Percentiles rank a stretch among this genome's conserved stretches.
Conservation (phyloP, 2,797 vertebrate genomes). For the Acanthurus lineatus region DNA sequence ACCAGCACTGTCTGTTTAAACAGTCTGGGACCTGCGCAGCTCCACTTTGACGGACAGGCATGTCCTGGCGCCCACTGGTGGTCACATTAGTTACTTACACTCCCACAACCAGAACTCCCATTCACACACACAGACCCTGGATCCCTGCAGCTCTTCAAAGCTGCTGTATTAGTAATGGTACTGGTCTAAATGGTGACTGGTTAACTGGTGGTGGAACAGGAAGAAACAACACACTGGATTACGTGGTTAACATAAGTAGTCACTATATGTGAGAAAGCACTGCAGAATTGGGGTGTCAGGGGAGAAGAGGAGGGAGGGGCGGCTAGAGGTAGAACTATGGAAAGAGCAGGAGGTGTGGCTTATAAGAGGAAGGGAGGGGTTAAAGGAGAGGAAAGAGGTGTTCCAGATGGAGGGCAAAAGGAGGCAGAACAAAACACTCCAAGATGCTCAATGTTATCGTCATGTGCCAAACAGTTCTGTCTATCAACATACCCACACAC, state of each 20-base stretch:
- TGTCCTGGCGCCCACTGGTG: slow-evolving; percentile 65
- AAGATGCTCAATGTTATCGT: slow-evolving; percentile 21
- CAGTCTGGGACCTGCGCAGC: background rate
- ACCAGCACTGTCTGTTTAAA: background rate
- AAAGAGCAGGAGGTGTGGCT: slow-evolving; percentile 32
- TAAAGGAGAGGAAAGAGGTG: slow-evolving; percentile 27
- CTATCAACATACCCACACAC: background rate
- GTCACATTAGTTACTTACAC: slow-evolving; percentile 6
- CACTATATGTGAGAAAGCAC: slow-evolving; percentile 21
- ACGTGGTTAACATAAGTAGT: background rate
- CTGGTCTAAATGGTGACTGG: slow-evolving; percentile 20
- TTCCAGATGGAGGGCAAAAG: slow-evolving; percentile 22
- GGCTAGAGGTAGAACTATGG: slow-evolving; percentile 12
- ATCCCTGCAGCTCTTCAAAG: background rate
- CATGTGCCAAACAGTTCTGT: background rate
- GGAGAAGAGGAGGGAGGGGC: slow-evolving; percentile 34
- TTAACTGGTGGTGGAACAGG: background rate
- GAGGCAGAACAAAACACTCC: slow-evolving; percentile 12
- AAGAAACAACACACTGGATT: background rate
- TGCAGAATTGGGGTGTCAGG: slow-evolving; percentile 41
- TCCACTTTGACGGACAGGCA: background rate
- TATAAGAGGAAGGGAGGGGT: slow-evolving; percentile 29
- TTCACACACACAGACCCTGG: slow-evolving; percentile 74
- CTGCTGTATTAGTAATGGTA: background rate
- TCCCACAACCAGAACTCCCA: slow-evolving; percentile 75